Conservation (phyloP, 2,113 vertebrate species). For the Vulpes ferrilata region DNA sequence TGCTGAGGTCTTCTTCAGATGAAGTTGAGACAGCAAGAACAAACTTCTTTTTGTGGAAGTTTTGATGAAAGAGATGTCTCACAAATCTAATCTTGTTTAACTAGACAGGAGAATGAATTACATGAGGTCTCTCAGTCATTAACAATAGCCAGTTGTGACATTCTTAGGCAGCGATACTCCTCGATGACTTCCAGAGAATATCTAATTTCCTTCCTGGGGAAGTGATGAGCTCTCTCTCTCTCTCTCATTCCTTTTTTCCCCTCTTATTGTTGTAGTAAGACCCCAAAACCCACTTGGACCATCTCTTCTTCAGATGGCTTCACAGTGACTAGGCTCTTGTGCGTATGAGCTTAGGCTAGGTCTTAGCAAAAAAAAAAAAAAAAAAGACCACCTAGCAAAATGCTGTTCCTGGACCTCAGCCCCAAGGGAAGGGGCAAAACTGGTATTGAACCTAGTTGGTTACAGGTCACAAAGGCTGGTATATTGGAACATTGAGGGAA, state of each 20-base stretch:
- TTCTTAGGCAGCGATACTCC: neutral
- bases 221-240: neutral
- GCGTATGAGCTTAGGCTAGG: neutral
- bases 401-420: neutral
- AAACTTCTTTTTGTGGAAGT: neutral
- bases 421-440: neutral
- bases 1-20: neutral
- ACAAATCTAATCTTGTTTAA: conserved; percentile 21
- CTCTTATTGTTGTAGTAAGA: neutral
- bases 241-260: neutral
- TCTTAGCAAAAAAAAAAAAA: neutral
- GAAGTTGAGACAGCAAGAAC: neutral
- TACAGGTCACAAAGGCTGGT: neutral
- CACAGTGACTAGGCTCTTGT: neutral
- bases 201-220: neutral
- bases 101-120: conserved; percentile 33
- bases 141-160: neutral
- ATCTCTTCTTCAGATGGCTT: neutral
- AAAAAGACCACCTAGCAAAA: neutral
- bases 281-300: neutral
- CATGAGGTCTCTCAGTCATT: neutral
- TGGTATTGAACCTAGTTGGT: neutral
- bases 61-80: conserved; percentile 31
- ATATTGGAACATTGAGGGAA: neutral
- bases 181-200: neutral